Evolutionary conservation across 2,797 vertebrate species (phyloP).

Genomic region (Micropoecilia bifurca): DNA sequence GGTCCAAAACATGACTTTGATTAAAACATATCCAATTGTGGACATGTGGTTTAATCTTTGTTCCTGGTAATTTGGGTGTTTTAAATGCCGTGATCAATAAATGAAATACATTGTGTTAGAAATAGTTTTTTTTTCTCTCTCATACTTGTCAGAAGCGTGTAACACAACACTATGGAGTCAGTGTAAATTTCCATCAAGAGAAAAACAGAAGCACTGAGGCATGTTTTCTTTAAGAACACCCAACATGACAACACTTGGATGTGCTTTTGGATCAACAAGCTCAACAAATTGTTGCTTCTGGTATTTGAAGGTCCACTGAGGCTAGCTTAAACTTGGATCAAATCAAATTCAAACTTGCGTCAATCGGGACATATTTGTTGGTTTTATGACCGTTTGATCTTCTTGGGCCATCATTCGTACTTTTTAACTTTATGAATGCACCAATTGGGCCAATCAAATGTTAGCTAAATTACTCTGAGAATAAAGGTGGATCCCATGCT

Average conservation of each 20-base stretch:
- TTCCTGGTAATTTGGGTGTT: slow-evolving; percentile 8
- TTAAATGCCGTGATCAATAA: neutral
- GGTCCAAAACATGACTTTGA: slow-evolving; percentile 11
- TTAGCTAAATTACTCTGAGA: neutral
- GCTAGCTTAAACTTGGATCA: neutral
- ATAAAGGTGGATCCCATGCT: neutral
- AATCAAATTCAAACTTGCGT: no score
- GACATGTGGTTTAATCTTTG: slow-evolving; percentile 7
- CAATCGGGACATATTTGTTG: neutral
- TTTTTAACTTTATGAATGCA: neutral
- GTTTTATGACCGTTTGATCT: neutral
- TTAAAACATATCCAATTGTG: slow-evolving; percentile 1
- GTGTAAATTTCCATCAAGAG: neutral
- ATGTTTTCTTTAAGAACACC: neutral
- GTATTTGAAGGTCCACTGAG: neutral
- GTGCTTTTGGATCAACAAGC: neutral
- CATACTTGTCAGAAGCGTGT: neutral
- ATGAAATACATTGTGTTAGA: neutral
- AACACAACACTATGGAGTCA: neutral
- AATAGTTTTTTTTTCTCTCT: neutral
- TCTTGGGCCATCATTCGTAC: neutral
- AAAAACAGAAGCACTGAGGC: neutral
- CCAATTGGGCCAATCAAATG: neutral
- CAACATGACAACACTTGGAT: neutral
- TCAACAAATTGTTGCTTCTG: neutral